These are phyloP conservation scores for Schrankia costaestrigalis DNA, from an alignment of 2,888 invertebrate genomes.

Conservation along the genomic window DNA sequence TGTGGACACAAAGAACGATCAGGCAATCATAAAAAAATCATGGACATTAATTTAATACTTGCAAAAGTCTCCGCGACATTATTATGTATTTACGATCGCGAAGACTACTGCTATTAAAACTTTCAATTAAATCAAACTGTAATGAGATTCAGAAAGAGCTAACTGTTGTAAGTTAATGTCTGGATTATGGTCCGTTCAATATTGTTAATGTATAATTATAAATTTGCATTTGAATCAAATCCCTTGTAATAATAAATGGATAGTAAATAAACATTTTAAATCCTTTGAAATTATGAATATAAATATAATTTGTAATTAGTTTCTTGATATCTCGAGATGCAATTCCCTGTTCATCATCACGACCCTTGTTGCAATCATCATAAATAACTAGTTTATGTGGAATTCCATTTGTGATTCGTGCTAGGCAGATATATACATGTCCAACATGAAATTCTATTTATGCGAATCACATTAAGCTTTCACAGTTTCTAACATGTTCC, in stretches of 20 bases:
- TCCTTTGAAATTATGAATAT: neutral
- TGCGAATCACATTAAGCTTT: constrained; percentile 60
- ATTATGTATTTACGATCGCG: no score
- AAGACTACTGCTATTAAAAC: no score
- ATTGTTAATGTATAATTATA: no score
- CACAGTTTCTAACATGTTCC: constrained; percentile 49
- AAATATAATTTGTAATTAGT: constrained; percentile 4
- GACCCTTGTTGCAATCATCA: constrained; percentile 31
- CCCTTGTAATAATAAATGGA: no score
- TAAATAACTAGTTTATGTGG: constrained; percentile 34
- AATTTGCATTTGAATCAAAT: neutral
- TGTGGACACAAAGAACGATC: no score
- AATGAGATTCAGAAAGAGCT: no score
- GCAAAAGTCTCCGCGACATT: no score
- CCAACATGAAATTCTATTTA: constrained; percentile 61
- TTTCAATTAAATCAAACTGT: no score
- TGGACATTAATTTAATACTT: no score
- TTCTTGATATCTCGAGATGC: constrained; percentile 2
- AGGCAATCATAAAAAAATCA: no score
- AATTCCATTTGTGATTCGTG: constrained; percentile 29
- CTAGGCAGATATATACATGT: constrained; percentile 37
- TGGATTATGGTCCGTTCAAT: no score
- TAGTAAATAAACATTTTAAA: neutral
- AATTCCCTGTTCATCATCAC: constrained; percentile 20
- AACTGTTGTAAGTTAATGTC: no score